phyloP scores from a whole-genome alignment of 2,888 invertebrate genomes.

The Pediacus dermestoides region DNA sequence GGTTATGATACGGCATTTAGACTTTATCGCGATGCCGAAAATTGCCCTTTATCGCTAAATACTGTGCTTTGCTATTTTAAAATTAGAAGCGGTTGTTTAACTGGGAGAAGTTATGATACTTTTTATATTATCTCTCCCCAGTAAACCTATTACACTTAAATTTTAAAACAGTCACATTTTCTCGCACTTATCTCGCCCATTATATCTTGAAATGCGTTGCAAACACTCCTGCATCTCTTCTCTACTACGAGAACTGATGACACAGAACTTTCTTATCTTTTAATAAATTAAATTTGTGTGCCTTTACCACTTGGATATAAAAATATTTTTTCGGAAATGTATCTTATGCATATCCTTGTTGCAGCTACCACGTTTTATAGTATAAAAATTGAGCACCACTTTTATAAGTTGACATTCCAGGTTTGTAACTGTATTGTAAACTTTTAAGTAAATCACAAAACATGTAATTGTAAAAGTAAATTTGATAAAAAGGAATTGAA shows the following conservation, averaged over 20 bases:
- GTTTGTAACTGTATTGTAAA: no score
- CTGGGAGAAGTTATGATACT: conserved; percentile 44
- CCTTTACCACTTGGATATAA: background rate
- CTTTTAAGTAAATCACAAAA: no score
- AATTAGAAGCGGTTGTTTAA: conserved; percentile 48
- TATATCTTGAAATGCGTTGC: conserved; percentile 47
- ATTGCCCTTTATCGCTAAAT: conserved; percentile 44
- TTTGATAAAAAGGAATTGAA: no score
- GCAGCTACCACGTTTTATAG: no score
- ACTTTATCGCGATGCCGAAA: conserved; percentile 26
- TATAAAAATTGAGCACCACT: no score
- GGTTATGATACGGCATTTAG: background rate
- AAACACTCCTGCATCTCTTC: conserved; percentile 42
- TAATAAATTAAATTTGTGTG: conserved; percentile 39
- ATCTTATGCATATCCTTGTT: no score
- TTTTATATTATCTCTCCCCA: conserved; percentile 46
- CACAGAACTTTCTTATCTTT: conserved; percentile 48
- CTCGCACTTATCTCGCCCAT: conserved; percentile 46
- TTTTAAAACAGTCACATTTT: conserved; percentile 51
- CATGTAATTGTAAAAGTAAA: no score
- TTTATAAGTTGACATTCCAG: no score
- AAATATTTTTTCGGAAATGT: conserved; percentile 2
- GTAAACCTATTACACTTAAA: conserved; percentile 50
- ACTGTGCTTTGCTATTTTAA: conserved; percentile 41
- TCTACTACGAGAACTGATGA: conserved; percentile 44